phyloP scores from a whole-genome alignment of 2,888 invertebrate genomes.

The Cephus nigrinus region DNA sequence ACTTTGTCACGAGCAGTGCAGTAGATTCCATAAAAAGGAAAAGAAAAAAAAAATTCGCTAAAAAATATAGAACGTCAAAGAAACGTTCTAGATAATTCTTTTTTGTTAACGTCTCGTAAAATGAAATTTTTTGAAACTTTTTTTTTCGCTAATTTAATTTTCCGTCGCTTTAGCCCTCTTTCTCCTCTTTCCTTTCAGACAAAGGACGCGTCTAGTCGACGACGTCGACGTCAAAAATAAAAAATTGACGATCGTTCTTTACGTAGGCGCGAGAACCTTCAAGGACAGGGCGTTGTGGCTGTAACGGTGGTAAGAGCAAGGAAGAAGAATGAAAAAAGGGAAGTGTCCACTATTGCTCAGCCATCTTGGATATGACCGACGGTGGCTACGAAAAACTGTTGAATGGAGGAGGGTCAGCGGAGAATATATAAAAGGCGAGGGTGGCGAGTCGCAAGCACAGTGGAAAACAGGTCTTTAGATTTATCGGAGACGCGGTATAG shows the following conservation, averaged over 20 bases:
- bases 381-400: neutral
- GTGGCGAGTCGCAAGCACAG: constrained; percentile 23
- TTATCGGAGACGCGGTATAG: constrained; percentile 12
- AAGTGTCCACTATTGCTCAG: neutral
- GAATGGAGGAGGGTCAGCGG: neutral
- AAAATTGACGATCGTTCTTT: constrained; percentile 3
- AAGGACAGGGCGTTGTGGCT: neutral
- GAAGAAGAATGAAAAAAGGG: neutral
- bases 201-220: neutral
- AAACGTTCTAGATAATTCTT: neutral
- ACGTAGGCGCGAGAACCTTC: constrained; percentile 6
- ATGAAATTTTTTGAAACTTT: neutral
- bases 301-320: neutral
- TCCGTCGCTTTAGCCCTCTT: neutral
- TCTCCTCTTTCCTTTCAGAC: neutral
- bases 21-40: neutral
- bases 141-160: neutral
- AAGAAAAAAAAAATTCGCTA: neutral
- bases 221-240: constrained; percentile 7
- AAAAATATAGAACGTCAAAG: neutral
- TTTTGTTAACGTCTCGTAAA: neutral
- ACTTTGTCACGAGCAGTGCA: neutral
- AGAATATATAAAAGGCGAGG: constrained; percentile 31
- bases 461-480: constrained; percentile 15
- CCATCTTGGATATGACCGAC: constrained; percentile 5